Evolutionary conservation across 2,797 vertebrate species (phyloP).

Genomic region (Falco rusticolus): DNA sequence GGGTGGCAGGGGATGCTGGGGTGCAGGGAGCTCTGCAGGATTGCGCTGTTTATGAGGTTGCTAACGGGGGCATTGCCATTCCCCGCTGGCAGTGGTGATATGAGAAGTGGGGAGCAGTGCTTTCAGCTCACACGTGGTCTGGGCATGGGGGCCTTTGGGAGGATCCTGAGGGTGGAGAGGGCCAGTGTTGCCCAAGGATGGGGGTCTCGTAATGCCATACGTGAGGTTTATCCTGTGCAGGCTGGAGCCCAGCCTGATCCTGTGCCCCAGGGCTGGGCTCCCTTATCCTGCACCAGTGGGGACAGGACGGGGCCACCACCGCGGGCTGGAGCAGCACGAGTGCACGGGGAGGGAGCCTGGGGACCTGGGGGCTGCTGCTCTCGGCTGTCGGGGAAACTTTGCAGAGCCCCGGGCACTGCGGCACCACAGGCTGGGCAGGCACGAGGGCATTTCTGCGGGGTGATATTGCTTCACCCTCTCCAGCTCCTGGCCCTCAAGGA

Average conservation of each 20-base stretch:
- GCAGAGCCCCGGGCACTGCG: not conserved
- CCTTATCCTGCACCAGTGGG: not conserved
- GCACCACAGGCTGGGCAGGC: not conserved
- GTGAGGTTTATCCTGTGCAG: not conserved
- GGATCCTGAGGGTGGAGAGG: not conserved
- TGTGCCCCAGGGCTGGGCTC: not conserved
- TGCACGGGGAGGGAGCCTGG: not conserved
- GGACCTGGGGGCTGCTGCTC: not conserved
- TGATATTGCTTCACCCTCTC: accelerated
- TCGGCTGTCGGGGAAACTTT: accelerated
- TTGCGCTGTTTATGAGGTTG: not conserved
- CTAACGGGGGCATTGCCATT: accelerated
- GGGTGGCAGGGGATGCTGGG: not conserved
- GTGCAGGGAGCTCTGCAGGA: not conserved
- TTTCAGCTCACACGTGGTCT: not conserved
- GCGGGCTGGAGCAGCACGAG: accelerated
- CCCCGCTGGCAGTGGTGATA: accelerated
- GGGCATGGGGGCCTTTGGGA: not conserved
- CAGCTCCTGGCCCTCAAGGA: not conserved
- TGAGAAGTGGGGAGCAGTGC: not conserved
- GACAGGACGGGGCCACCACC: not conserved
- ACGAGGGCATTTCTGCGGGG: not conserved
- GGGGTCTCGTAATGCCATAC: not conserved
- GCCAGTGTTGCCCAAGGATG: not conserved
- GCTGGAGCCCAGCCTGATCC: not conserved